Evolutionary conservation across 2,888 invertebrate genomes (phyloP), one percentile per base, ranked within the genome.

Genomic region (Diarsia rubi): DNA sequence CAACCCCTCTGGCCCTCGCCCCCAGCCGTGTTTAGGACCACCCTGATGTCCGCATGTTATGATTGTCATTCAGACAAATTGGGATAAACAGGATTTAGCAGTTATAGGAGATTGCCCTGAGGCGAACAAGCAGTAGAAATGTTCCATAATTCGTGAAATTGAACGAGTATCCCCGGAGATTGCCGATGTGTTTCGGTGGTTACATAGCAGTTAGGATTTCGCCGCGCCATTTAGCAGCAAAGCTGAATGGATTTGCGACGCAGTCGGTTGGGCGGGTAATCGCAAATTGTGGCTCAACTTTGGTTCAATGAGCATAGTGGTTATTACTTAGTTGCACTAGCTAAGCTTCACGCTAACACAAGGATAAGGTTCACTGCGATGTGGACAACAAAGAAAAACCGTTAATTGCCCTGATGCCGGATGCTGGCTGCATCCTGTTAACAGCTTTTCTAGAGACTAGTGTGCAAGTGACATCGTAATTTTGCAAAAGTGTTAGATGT

Each of bases 61-160:
- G 65, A 71, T 78, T 84, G 69, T 12, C 52, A 64, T 72, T 77
- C 49, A 24, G 21, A 65, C 45, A 64, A 78, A 68, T 78, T 68
- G 78, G 42, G 57, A 78, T 64, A 31, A 49, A 69, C 57, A 45
- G 21, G 47, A 49, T 70, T 62, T 57, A 44, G 21, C n/a, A 42
- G 47, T 42, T 68, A 64, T 14, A 52, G 45, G 12, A 49, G 14
- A 21, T n/a, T 64, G 54, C 47, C 54, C 16, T n/a, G 44, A 14
- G 47, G 64, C 65, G 16, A 59, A 8, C 37, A 27, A 31, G 11
- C 4, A 31, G n/a, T 19, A 44, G 24, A 16, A 63, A 24, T 63
- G 9, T 72, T 60, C 16, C 12, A 24, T 27, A 57, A 24, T 60
- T 59, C 16, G 44, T 37, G 21, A 42, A 31, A 52, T 60, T 21